Base-by-base conservation (phyloP, 1,140 invertebrate genomes). In the Pogonus chalceus region DNA sequence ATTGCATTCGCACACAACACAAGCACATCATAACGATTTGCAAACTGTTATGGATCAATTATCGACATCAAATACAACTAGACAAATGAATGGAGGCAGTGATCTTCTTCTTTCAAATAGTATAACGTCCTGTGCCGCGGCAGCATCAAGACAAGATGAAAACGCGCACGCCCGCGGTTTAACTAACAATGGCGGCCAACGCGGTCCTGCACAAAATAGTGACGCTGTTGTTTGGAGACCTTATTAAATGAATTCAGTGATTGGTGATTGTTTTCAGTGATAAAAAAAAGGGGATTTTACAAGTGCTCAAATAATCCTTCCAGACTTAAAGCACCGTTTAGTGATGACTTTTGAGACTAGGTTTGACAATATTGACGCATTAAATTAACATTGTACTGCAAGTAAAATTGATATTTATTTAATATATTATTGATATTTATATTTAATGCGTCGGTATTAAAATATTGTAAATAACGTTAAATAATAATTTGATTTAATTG, bases 21-120 rank as follows among this genome's bases (percentile, higher is more conserved):
- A 80, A 51, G 79, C 77, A 56, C 79, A 81, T 56, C 79, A 82
- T 50, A 82, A 81, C 20, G 81, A 83, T 56, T 63, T 83, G 35
- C 81, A 83, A 66, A 81, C 76, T 31, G 82, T 83, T 54, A 83
- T 83, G 81, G 81, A 83, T 69, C 81, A 83, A 63, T 77, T 83
- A 49, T 81, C 79, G n/a, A 81, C 79, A 37, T 77, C 74, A 21
- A 77, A 76, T 7, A 75, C 74, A 52, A 72, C 72, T 57, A 72
- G 75, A 48, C 76, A 80, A 63, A 66, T 70, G 64, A 69, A 69
- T 49, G 72, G 72, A 21, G 60, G 50, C 4, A 75, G 73, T 1
- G 74, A 81, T 61, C 68, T 82, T n/a, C 68, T 82, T 1, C 66
- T 81, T 14, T 74, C 60, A 18, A 67, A 67, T 49, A 68, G 76